Evolutionary conservation across 2,888 invertebrate genomes (phyloP).

Genomic region (Chelonus formosanus): DNA sequence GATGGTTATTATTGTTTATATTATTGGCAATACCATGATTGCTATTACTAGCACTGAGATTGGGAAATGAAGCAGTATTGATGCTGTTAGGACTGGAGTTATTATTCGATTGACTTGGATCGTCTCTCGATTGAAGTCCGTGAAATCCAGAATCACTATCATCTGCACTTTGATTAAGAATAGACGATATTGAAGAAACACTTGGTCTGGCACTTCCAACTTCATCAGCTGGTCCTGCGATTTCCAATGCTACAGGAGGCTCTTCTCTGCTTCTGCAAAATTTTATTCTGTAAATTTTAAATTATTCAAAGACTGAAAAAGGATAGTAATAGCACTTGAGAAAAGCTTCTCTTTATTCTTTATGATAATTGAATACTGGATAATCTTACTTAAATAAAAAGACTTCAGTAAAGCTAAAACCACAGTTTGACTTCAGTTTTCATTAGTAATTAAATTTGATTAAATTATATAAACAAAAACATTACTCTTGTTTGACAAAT

Average conservation of each 20-base stretch:
- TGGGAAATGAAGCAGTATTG: slow-evolving; percentile 58
- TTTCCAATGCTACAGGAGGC: slow-evolving; percentile 47
- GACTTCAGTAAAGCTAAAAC: too few relatives aligned
- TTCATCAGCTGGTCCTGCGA: slow-evolving; percentile 50
- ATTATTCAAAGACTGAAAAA: too few relatives aligned
- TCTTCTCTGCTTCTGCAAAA: slow-evolving; percentile 48
- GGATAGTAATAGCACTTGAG: too few relatives aligned
- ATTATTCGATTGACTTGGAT: slow-evolving; percentile 60
- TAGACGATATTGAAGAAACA: slow-evolving; percentile 62
- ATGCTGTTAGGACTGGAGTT: slow-evolving; percentile 60
- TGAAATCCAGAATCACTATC: slow-evolving; percentile 66
- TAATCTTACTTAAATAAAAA: too few relatives aligned
- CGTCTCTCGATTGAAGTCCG: slow-evolving; percentile 60
- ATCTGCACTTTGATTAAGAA: slow-evolving; percentile 62
- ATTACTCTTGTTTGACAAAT: too few relatives aligned
- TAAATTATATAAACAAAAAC: too few relatives aligned
- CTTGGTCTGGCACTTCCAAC: slow-evolving; percentile 60
- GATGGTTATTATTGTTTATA: slow-evolving; percentile 37
- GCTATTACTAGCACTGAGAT: slow-evolving; percentile 50
- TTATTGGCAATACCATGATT: slow-evolving; percentile 39
- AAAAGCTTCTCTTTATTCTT: too few relatives aligned
- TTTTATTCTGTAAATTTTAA: too few relatives aligned
- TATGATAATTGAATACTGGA: too few relatives aligned
- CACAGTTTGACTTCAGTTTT: too few relatives aligned
- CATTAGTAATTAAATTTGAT: too few relatives aligned